Evolutionary conservation across 1,140 invertebrate genomes (phyloP), one percentile per base, ranked within the genome.

Genomic region (Heliothis subflexa): DNA sequence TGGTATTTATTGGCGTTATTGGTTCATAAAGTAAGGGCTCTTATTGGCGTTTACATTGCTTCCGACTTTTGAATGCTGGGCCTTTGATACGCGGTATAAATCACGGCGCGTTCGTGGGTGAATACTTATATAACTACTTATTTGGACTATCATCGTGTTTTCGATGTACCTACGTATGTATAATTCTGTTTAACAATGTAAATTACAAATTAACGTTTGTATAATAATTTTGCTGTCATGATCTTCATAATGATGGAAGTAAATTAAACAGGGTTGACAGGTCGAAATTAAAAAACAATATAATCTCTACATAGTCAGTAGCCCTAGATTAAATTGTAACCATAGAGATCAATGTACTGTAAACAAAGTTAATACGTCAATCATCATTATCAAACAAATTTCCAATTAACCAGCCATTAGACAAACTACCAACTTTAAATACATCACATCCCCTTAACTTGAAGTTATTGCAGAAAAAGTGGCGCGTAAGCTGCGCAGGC

Each of bases 381-480:
- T 52, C 18, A n/a, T n/a, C n/a, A n/a, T n/a, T n/a, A 68, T 28
- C 21, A 18, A 50, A 68, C 64, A 68, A 28, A 68, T 49, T 45
- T 52, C 50, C 68, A 54, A 71, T 55, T 52, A 54, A 55, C 45
- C 45, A 72, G 25, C 25, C n/a, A n/a, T 40, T 57, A 40, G 33
- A 3, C 28, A 71, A n/a, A 49, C 18, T 28, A 54, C 55, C 70
- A 72, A 72, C 55, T 72, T 55, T 50, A 68, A 70, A 45, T 70
- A 50, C 33, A 70, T 57, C 50, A 70, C 40, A 18, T 78, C 54
- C 71, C 47, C 45, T 21, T 77, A 76, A 70, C 62, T 64, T 66
- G 66, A 62, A 54, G 86, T 88, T 86, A 87, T 86, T 82, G 85
- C 82, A 86, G 40, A 87, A 86, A 89, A 89, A 87, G 80, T 88